Conservation (phyloP, 2,888 invertebrate species). For the Clusia tigrina region DNA sequence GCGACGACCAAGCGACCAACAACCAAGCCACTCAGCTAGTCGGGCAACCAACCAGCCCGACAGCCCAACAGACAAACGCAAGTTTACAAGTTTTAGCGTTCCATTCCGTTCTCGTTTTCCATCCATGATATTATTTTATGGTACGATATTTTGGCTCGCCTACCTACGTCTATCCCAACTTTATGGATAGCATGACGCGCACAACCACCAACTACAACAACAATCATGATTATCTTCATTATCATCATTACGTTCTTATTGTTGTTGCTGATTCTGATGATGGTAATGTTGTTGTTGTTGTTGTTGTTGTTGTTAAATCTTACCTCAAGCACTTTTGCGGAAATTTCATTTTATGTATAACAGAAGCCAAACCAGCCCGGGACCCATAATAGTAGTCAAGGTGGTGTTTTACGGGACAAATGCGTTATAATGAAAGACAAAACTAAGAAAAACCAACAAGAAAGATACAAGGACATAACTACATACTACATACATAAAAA, state of each 20-base stretch:
- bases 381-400: conserved; percentile 2
- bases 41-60: neutral
- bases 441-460: too few relatives aligned
- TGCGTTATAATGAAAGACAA: too few relatives aligned
- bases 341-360: conserved; percentile 5
- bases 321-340: conserved; percentile 23
- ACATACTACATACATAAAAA: too few relatives aligned
- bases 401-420: neutral
- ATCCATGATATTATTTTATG: conserved; percentile 23
- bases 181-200: conserved; percentile 3
- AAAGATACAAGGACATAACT: too few relatives aligned
- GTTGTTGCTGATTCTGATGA: conserved; percentile 14
- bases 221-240: neutral
- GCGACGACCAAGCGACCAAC: conserved; percentile 2
- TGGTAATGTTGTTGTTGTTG: conserved; percentile 36
- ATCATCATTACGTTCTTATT: neutral
- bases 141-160: neutral
- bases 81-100: conserved; percentile 11
- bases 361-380: conserved; percentile 1
- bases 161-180: neutral
- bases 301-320: conserved; percentile 14
- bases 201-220: neutral
- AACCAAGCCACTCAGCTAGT: neutral
- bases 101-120: conserved; percentile 34
- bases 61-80: too few relatives aligned